Evolutionary conservation across 2,113 vertebrate genomes (phyloP).

Genomic region (Ptilorrhoa leucosticta): DNA sequence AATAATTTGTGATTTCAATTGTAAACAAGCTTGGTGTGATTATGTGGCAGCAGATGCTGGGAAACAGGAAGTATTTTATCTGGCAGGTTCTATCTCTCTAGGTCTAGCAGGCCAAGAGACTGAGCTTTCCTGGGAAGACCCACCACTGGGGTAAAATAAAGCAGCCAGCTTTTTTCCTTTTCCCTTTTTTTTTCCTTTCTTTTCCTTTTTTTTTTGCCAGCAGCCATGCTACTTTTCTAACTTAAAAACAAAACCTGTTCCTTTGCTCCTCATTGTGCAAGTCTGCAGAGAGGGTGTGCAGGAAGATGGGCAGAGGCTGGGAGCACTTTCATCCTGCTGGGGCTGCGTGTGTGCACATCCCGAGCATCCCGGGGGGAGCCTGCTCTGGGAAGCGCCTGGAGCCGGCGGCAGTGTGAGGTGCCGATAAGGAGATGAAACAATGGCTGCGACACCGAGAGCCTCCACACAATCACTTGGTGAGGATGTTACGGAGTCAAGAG

Average conservation of each 20-base stretch:
- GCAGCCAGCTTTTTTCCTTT: neutral
- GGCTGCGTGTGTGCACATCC: neutral
- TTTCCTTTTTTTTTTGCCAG: fast-evolving
- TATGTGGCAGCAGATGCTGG: neutral
- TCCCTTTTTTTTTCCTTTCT: fast-evolving
- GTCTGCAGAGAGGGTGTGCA: neutral
- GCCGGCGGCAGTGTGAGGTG: neutral
- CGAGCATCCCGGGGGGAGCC: neutral
- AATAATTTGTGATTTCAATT: neutral
- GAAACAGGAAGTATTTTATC: neutral
- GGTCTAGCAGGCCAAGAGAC: neutral
- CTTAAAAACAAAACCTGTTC: neutral
- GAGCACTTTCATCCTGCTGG: neutral
- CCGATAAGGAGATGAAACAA: slow-evolving; percentile 23
- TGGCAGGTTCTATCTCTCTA: neutral
- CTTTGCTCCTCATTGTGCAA: neutral
- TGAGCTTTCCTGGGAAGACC: neutral
- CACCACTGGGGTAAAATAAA: no score
- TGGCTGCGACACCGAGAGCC: neutral
- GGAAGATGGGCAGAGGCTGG: neutral
- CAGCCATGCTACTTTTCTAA: neutral
- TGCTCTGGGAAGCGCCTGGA: neutral
- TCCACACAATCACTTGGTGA: neutral
- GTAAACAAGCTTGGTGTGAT: neutral
- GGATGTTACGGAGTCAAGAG: neutral